Evolutionary conservation across 2,113 vertebrate species (phyloP), one percentile per base, ranked within the genome.

Genomic region (Rhea americana): DNA sequence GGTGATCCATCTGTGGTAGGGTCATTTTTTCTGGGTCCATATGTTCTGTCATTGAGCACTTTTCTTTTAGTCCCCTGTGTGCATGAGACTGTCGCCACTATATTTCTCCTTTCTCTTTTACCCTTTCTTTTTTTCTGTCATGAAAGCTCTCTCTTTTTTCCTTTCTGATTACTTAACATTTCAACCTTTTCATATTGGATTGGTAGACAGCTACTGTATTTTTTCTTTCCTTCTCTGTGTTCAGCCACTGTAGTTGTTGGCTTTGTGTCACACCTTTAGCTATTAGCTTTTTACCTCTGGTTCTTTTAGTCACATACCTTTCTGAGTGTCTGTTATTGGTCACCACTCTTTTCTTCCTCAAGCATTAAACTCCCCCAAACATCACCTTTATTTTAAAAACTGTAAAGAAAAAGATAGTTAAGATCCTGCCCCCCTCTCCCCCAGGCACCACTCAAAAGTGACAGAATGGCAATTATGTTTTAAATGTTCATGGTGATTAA

Each of bases 181-280:
- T 93, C 77, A 90, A 3, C 58, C 56, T 82, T 94, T 94, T 93
- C 41, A 20, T 91, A 55, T 58, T 87, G 63, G 62, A n/a, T 87
- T 93, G 53, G 62, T 78, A 81, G 82, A 78, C 58, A 84, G 68
- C 56, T 85, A 24, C 62, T 86, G 32, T 67, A 51, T 45, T 58
- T 84, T 92, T 90, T 58, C n/a, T 35, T 83, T 88, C 28, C 19
- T 81, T 19, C 41, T 89, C 93, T 94, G n/a, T 84, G 74, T 73
- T 94, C 81, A 78, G 45, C 55, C 77, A 41, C 72, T 89, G 77
- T 84, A 50, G 48, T 91, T 89, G 47, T 58, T 26, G 73, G 39
- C 61, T 93, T 91, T 90, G 61, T 87, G 76, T 90, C 82, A 82
- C 78, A 74, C 82, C 72, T 96, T 91, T 89, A 82, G 79, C 86